phyloP scores from a whole-genome alignment of 2,888 invertebrate genomes.

The Hirtodrosophila confusa region DNA sequence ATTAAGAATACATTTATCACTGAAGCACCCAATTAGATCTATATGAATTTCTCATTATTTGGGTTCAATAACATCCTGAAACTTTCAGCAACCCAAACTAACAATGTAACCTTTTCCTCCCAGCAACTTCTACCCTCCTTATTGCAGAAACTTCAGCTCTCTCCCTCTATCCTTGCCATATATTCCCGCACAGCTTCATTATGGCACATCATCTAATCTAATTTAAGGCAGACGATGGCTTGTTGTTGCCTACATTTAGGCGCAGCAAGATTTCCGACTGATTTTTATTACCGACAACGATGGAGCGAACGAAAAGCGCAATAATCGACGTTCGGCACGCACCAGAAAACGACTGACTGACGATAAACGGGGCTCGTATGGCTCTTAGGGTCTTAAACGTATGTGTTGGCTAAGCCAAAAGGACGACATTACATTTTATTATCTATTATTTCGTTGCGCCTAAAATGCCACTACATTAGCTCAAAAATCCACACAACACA shows the following conservation, averaged over 20 bases:
- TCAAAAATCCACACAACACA: constrained; percentile 54
- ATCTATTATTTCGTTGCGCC: constrained; percentile 71
- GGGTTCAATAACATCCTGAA: background rate
- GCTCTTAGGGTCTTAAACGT: constrained; percentile 27
- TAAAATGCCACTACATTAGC: constrained; percentile 75
- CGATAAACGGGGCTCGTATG: constrained; percentile 17
- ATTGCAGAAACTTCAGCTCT: background rate
- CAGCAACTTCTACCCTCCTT: background rate
- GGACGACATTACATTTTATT: constrained; percentile 80
- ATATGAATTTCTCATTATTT: constrained; percentile 6
- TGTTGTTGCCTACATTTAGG: constrained; percentile 57
- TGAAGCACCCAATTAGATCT: constrained; percentile 2
- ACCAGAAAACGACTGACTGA: constrained; percentile 29
- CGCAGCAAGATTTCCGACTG: constrained; percentile 63
- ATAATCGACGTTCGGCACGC: constrained; percentile 71
- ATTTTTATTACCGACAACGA: constrained; percentile 64
- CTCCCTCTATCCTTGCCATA: background rate
- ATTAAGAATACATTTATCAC: no score
- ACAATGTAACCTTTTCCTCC: constrained; percentile 11
- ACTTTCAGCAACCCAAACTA: background rate
- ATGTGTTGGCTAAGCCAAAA: constrained; percentile 60
- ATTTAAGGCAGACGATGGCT: constrained; percentile 59
- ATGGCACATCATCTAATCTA: constrained; percentile 76
- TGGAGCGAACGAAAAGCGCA: constrained; percentile 54
- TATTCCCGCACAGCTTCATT: constrained; percentile 65